Evolutionary conservation across 2,888 invertebrate genomes (phyloP).

Genomic region (Entomobrya proxima): DNA sequence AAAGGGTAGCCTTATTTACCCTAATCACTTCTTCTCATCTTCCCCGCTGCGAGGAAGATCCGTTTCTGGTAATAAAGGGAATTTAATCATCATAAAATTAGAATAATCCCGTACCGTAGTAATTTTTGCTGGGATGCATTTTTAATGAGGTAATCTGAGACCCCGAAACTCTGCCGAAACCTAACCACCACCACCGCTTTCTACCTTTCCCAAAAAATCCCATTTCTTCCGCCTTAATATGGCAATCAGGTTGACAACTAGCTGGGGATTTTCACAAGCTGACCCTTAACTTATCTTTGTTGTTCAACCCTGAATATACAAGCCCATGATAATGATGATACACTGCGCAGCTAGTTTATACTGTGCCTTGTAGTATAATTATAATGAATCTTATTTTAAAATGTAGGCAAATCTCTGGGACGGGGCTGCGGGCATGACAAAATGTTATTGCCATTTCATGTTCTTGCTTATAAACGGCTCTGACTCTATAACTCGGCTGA

Average conservation of each 20-base stretch:
- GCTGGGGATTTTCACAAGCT: too few species aligned
- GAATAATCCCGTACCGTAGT: not conserved
- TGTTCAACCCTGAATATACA: too few species aligned
- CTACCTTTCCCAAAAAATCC: too few species aligned
- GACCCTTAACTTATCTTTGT: too few species aligned
- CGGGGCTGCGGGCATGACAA: conserved; percentile 18
- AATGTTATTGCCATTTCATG: conserved; percentile 14
- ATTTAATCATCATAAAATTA: conserved; percentile 7
- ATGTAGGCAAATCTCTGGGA: conserved; percentile 6
- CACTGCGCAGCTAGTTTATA: not conserved
- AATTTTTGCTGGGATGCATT: not conserved
- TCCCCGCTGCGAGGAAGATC: conserved; percentile 17
- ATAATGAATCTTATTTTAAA: conserved; percentile 11
- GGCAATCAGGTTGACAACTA: too few species aligned
- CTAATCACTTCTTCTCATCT: not conserved
- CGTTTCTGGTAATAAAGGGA: conserved; percentile 22
- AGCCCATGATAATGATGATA: not conserved
- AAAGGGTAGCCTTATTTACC: not conserved
- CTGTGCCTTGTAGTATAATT: not conserved
- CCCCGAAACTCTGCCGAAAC: not conserved
- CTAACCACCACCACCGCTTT: too few species aligned
- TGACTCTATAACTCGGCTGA: not conserved
- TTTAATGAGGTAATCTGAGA: not conserved
- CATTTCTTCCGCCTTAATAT: too few species aligned
- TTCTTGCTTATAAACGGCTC: too few species aligned